Evolutionary conservation across 2,113 vertebrate genomes (phyloP), one percentile per base, ranked within the genome.

Genomic region (Uria lomvia): DNA sequence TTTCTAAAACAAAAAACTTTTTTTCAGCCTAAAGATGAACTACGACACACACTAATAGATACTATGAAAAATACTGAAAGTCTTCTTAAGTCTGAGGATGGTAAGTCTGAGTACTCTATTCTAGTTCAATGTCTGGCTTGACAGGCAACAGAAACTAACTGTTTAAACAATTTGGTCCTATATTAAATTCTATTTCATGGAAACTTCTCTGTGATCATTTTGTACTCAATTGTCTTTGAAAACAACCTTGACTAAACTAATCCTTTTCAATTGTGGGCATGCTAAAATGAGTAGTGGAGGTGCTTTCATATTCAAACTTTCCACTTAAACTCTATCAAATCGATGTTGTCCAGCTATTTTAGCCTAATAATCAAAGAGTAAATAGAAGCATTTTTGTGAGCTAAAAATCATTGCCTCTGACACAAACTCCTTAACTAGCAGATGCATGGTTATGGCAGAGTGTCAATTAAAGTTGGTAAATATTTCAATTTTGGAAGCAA

Each of bases 1-100:
- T 81, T 86, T 74, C 72, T 95, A 49, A 88, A 76, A 50, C 26
- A 38, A 47, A 22, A 45, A 75, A n/a, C 9, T 60, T 60, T 78
- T 90, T 95, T 96, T 55, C 96, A 98, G 98, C 98, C 98, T 90
- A 98, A 94, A 79, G 98, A 98, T 80, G 98, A 99, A 72, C 91
- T 99, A 68, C 98, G 98, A 85, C 94, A 94, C 5, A 82, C 77
- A 8, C 77, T 99, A 95, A 98, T 98, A 55, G 98, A 98, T 36
- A 97, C 97, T 96, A 76, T 89, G 62, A 98, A 93, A 86, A 98
- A 80, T 30, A 83, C 22, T 34, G 84, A 65, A 81, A 88, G 34
- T 7, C 96, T 97, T 66, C 97, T 97, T 2, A 96, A 86, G 53
- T 91, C 94, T 86, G 88, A 94, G 16, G 81, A 90, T 71, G 98